These are phyloP conservation scores for Papio anubis DNA, from an alignment of 2,113 vertebrate species.

Conservation along the genomic window DNA sequence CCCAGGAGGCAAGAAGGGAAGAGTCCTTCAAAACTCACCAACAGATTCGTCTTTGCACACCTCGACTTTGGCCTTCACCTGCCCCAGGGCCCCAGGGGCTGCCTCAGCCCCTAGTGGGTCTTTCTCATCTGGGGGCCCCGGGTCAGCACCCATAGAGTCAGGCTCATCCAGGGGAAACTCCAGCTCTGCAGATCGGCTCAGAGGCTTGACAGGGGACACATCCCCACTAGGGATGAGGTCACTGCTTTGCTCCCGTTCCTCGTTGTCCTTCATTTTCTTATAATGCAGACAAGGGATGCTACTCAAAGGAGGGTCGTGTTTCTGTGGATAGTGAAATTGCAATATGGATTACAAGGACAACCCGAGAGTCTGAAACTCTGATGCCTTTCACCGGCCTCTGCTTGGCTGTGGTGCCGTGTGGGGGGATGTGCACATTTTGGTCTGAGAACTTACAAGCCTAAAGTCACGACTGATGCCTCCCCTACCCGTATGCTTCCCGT, in stretches of 20 bases:
- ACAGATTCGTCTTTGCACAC: slow-evolving; percentile 99
- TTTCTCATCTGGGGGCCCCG: slow-evolving; percentile 83
- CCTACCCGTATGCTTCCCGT: slow-evolving; percentile 99
- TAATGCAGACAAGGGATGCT: slow-evolving; percentile 99
- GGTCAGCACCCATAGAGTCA: slow-evolving; percentile 84
- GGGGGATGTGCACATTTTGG: background rate
- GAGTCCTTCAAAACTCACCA: slow-evolving; percentile 85
- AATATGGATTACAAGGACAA: slow-evolving; percentile 5
- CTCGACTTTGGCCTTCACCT: slow-evolving; percentile 98
- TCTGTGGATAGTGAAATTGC: slow-evolving; percentile 83
- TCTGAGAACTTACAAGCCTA: background rate
- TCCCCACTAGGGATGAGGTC: slow-evolving; percentile 86
- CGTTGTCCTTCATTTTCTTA: slow-evolving; percentile 97
- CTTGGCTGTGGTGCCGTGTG: background rate
- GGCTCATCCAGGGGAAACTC: slow-evolving; percentile 86
- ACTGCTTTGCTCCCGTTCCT: slow-evolving; percentile 92
- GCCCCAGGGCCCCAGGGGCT: slow-evolving; percentile 94
- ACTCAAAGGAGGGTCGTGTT: slow-evolving; percentile 98
- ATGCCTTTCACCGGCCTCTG: background rate
- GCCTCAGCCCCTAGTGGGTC: slow-evolving; percentile 84
- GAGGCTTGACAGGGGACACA: slow-evolving; percentile 85
- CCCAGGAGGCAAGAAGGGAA: background rate
- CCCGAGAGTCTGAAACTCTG: background rate
- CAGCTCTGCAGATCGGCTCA: slow-evolving; percentile 81
- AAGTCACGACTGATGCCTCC: background rate